Base-by-base conservation (phyloP, 2,113 vertebrate species). In the Aplodontia rufa region DNA sequence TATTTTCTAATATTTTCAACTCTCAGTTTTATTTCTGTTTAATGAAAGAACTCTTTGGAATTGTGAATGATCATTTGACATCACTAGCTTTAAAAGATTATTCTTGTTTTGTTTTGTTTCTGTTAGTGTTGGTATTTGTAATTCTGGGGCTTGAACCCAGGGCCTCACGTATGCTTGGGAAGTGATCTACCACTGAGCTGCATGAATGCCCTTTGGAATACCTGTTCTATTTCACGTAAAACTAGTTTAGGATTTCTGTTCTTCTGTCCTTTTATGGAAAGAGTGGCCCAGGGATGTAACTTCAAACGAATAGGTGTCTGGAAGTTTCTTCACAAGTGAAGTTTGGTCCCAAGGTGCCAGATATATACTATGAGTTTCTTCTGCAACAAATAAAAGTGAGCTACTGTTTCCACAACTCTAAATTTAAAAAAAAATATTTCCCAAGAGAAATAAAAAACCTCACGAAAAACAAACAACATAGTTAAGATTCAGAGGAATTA, bases 301-400 rank as follows among this genome's bases (percentile, higher is more conserved):
- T 92, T 95, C 66, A 95, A 94, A 95, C 66, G 26, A 94, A 74
- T 86, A 20, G 28, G 64, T 68, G 58, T 90, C 85, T 82, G 58
- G 2, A 7, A 93, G 55, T 24, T 62, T 80, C 60, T 90, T 92
- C 45, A 42, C 37, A 94, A 55, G 8, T 64, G 84, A 76, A 53
- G 24, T 83, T 94, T 79, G 76, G 55, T 80, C 72, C 32, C 55
- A 78, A 64, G 51, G 11, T 75, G 49, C 53, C 45, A 92, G 40
- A 64, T 28, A 64, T 14, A 87, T 22, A 30, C 11, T 92, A 32
- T 49, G 24, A 13, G 3, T 76, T 94, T 76, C 79, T 88, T 85
- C 83, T 53, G 32, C 37, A 87, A 60, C 47, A 95, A 87, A 89
- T 42, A 72, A 94, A 93, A 93, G 30, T 49, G 42, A 90, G n/a